Percentiles rank a stretch among this genome's conserved stretches.
phyloP scores from a whole-genome alignment of 2,888 invertebrate genomes.

The Seladonia tumulorum region DNA sequence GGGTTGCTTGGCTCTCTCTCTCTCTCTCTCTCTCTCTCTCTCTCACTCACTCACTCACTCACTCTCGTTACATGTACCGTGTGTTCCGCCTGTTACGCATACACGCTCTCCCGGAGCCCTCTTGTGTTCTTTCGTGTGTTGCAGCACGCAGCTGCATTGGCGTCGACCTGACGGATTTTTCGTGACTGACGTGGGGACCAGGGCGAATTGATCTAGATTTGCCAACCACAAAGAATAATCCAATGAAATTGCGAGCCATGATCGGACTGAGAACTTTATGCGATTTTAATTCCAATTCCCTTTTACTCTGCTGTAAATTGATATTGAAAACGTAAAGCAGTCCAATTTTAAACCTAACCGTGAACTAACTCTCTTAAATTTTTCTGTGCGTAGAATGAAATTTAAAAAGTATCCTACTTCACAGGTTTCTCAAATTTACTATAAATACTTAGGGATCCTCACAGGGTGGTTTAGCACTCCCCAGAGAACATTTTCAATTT shows the following conservation, averaged over 20 bases:
- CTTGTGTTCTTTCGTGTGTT: conserved; percentile 41
- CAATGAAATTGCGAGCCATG: background rate
- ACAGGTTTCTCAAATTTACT: too few relatives aligned
- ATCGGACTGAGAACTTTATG: background rate
- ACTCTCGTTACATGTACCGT: conserved; percentile 76
- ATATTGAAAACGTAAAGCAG: background rate
- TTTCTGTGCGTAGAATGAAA: too few relatives aligned
- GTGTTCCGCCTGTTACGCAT: conserved; percentile 62
- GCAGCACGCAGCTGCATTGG: conserved; percentile 41
- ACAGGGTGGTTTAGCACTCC: too few relatives aligned
- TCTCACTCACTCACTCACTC: too few relatives aligned
- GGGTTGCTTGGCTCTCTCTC: conserved; percentile 56
- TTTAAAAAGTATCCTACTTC: too few relatives aligned
- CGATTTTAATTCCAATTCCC: background rate
- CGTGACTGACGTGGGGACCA: background rate
- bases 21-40: background rate
- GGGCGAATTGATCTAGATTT: background rate
- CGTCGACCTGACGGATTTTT: conserved; percentile 18
- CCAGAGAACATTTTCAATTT: too few relatives aligned
- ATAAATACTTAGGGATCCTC: too few relatives aligned
- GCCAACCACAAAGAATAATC: background rate
- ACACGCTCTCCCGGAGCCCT: conserved; percentile 35
- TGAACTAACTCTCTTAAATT: too few relatives aligned
- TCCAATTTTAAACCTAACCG: too few relatives aligned
- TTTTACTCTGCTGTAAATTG: background rate